Base-by-base conservation (phyloP, 2,888 invertebrate species). In the Drosophila anomelani region DNA sequence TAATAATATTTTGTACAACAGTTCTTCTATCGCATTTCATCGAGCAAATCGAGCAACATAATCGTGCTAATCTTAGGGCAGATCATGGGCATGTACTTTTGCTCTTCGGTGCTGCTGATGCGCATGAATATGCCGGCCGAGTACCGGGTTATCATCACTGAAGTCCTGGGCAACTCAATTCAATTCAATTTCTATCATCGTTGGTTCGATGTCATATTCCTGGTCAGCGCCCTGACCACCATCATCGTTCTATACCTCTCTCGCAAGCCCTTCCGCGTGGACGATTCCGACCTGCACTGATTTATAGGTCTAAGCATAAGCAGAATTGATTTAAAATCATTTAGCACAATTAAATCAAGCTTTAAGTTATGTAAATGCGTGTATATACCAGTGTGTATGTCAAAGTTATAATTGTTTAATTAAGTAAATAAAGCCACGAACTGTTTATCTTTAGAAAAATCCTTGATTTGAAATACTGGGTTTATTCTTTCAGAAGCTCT, bases 81-180 rank as follows among this genome's bases (percentile, higher is more conserved):
- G 93, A 97, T 99, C 85, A 99, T 99, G 99, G 99, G 99, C 43
- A 99, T 99, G 99, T 99, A 99, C 92, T 99, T 99, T 93, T 98
- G 99, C 60, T 99, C 99, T 0, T 98, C 98, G 0, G 99, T 99
- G 0, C 94, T 99, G 0, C 93, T 99, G 44, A 98, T 99, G 96
- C 94, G 99, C 36, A 99, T 99, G 99, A 99, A 99, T 92, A 98
- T 99, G 98, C 99, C 99, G 0, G 95, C 97, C 0, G 98, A 99
- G 92, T 99, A 99, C 92, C 94, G 99, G 41, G 96, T 96, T 53
- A 99, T 99, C 56, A 94, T 95, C 62, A 94, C 95, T 0, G 94
- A 95, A 93, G 99, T 99, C 0, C 93, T 99, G 20, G 99, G 99
- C 1, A 99, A 99, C 91, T 93, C 46, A 46, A 46, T 99, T 73